Base-by-base conservation (phyloP, 2,888 invertebrate species). In the Malthinus seriepunctatus region DNA sequence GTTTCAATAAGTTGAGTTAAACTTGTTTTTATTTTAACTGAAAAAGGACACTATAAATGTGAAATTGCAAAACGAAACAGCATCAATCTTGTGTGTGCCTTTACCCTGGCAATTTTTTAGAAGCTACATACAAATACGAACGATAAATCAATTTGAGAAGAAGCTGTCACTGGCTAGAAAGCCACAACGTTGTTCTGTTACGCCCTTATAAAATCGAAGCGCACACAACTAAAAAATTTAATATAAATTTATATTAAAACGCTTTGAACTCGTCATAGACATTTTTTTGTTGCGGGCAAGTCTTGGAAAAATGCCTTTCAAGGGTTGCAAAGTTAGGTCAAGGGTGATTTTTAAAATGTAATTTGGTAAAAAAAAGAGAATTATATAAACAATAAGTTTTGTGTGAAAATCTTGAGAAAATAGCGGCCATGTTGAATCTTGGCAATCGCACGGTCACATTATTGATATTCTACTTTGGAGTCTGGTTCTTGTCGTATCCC, bases 381-480 rank as follows among this genome's bases (percentile, higher is more conserved):
- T 42, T 42, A 15, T 15, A 3, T n/a, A 15, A 15, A 39, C 14
- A 42, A 42, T 42, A 42, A 48, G 23, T 23, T 23, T 23, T 23
- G 23, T 23, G 23, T 11, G 33, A 33, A 61, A 51, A 61, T 53
- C 53, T 61, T 42, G 56, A 61, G 60, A 49, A 55, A 23, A 55
- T 45, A 51, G 60, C 60, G 49, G 60, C 60, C 60, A 61, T 61
- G 52, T 61, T 61, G 56, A 50, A 56, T 61, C 60, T 61, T 61
- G 72, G 74, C 74, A 76, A 76, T 75, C 76, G 75, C 77, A 75
- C 76, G 76, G 76, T 77, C 77, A 76, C 76, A 78, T 76, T 77
- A 77, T 78, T 78, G 78, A 78, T 78, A 78, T 78, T 77, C 77
- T 72, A 75, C 75, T 76, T 75, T 69, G 75, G 75, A 75, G 74